A percentile compares a stretch with the other conserved stretches of the same genome.
Evolutionary conservation across 2,888 invertebrate genomes (phyloP).

Genomic region (Crioceris asparagi): DNA sequence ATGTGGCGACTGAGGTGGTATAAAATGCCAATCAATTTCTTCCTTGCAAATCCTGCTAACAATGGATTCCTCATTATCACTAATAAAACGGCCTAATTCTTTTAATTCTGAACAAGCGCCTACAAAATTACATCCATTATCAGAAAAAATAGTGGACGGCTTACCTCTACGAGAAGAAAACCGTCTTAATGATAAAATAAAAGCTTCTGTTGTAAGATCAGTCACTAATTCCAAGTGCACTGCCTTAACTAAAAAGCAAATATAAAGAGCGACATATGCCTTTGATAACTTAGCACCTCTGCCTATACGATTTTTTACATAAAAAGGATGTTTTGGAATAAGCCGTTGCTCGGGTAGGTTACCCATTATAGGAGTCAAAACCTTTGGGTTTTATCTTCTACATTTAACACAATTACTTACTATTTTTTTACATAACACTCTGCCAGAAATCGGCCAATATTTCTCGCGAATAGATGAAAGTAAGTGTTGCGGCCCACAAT

Average conservation of each 20-base stretch:
- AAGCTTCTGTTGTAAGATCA: conserved; percentile 17
- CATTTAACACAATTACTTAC: conserved; percentile 15
- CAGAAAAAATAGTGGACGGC: conserved; percentile 15
- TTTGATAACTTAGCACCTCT: conserved; percentile 9
- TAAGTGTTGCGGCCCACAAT: conserved; percentile 15
- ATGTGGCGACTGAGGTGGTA: conserved; percentile 13
- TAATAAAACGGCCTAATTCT: conserved; percentile 8
- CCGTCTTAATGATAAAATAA: conserved; percentile 18
- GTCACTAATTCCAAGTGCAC: conserved; percentile 23
- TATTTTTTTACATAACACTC: conserved; percentile 12
- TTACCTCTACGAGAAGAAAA: conserved; percentile 22
- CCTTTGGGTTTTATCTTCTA: conserved; percentile 11
- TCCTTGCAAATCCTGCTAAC: conserved; percentile 1
- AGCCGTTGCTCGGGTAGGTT: conserved; percentile 12
- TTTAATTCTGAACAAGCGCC: conserved; percentile 8
- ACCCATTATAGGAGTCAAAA: conserved; percentile 13
- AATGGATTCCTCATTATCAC: conserved; percentile 3
- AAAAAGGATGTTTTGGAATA: conserved; percentile 13
- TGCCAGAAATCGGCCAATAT: conserved; percentile 19
- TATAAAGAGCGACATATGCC: conserved; percentile 13
- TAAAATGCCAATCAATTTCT: conserved; percentile 12
- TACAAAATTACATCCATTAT: conserved; percentile 21
- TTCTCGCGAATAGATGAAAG: conserved; percentile 15
- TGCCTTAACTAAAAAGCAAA: conserved; percentile 16
- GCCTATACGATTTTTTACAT: conserved; percentile 6